Base-by-base conservation (phyloP, 2,888 invertebrate genomes). In the Mayetiola destructor region DNA sequence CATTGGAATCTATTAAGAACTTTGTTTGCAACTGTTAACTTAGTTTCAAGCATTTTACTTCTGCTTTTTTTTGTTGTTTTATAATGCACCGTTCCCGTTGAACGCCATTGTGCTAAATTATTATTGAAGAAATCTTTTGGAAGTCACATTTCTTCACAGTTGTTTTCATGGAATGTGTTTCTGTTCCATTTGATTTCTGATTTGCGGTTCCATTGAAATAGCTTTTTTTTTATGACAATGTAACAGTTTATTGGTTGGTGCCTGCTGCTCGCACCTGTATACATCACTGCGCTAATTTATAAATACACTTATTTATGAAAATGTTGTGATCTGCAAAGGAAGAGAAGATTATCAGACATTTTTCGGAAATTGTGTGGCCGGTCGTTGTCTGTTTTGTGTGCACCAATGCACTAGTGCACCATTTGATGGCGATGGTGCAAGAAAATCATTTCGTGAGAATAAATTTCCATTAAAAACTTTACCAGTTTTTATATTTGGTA, bases 381-480 rank as follows among this genome's bases (percentile, higher is more conserved):
- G n/a, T n/a, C n/a, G n/a, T n/a, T n/a, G n/a, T n/a, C 23, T 48
- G 27, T 48, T 48, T 48, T 48, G 10, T 27, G n/a, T n/a, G n/a
- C n/a, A n/a, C n/a, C n/a, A n/a, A n/a, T n/a, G n/a, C n/a, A n/a
- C n/a, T n/a, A n/a, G n/a, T n/a, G 27, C 18, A 5, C 5, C n/a
- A 48, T 27, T 48, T 48, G 8, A 2, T 37, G 14, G 3, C 48
- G 48, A 39, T 10, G 39, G 16, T 21, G 6, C 42, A n/a, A 53
- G 29, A 9, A 53, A 53, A 27, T 3, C 4, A 4, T 53, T 53
- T 53, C 53, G 32, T 53, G 53, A 53, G 53, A 30, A 27, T 53
- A 32, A 29, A 53, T 53, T 53, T 52, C 30, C 30, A 53, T 53
- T 53, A 53, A 53, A 53, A 53, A 32, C 48, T 48, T 48, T n/a